A percentile compares a stretch with the other conserved stretches of the same genome.
phyloP scores from a whole-genome alignment of 2,888 invertebrate genomes.

The Trachelus troglodyta region DNA sequence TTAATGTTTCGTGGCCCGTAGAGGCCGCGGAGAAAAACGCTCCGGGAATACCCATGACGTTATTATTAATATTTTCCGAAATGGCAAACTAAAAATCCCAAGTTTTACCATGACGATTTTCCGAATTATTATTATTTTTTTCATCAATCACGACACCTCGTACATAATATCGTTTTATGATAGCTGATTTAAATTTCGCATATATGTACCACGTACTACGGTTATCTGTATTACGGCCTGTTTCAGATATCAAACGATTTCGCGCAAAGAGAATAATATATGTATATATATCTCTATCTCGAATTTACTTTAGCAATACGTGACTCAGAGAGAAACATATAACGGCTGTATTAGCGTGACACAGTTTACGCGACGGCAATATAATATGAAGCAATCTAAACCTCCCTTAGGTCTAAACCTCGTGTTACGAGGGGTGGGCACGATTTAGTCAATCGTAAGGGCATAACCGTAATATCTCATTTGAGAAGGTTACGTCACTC shows the following conservation, averaged over 20 bases:
- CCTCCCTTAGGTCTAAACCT: constrained; percentile 38
- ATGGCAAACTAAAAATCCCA: constrained; percentile 34
- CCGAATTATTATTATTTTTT: no score
- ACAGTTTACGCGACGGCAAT: constrained; percentile 43
- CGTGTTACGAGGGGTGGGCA: constrained; percentile 45
- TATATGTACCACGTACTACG: neutral
- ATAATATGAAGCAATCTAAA: constrained; percentile 48
- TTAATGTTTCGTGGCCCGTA: constrained; percentile 34
- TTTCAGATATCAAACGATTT: neutral
- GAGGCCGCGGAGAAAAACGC: neutral
- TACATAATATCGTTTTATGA: neutral
- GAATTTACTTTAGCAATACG: neutral
- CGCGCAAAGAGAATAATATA: neutral
- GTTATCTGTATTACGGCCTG: neutral
- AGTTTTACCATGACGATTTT: no score
- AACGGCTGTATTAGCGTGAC: constrained; percentile 20
- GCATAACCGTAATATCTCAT: constrained; percentile 44
- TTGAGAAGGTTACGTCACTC: constrained; percentile 10
- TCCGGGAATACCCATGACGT: constrained; percentile 15
- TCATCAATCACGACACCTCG: neutral
- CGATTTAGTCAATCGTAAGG: constrained; percentile 50
- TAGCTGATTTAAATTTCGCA: neutral
- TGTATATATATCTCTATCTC: neutral
- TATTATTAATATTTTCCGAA: constrained; percentile 38
- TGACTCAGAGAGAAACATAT: neutral